These are phyloP conservation scores for Drosophila kepulauana DNA, from an alignment of 1,140 invertebrate species.

Conservation along the genomic window DNA sequence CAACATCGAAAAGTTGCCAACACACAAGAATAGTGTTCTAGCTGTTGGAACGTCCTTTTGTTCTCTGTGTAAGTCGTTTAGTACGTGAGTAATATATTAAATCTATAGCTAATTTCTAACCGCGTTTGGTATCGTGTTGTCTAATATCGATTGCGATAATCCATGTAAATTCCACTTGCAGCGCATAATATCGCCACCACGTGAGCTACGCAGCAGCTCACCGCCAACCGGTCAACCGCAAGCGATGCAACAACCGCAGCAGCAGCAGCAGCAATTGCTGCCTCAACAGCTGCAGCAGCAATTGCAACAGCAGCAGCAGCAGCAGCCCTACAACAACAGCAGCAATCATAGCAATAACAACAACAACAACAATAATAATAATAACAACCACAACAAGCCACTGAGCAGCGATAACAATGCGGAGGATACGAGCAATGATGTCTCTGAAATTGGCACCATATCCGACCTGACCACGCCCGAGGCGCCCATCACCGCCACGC, in stretches of 20 bases:
- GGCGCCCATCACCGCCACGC: conserved; percentile 39
- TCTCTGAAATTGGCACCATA: conserved; percentile 84
- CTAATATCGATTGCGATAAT: conserved; percentile 3
- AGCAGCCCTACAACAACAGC: conserved; percentile 48
- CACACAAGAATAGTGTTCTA: no score
- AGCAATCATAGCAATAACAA: conserved; percentile 49
- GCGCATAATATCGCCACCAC: conserved; percentile 81
- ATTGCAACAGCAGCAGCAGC: conserved; percentile 36
- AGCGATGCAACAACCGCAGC: conserved; percentile 37
- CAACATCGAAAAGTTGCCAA: no score
- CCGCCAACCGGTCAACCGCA: conserved; percentile 37
- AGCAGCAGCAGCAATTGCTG: conserved; percentile 30
- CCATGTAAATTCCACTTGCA: conserved; percentile 16
- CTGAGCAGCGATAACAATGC: conserved; percentile 75
- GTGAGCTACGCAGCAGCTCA: conserved; percentile 61
- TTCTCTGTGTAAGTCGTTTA: no score
- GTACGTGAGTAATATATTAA: no score
- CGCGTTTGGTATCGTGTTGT: no score
- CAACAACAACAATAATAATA: conserved; percentile 55
- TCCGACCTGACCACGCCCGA: conserved; percentile 82
- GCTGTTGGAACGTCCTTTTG: no score
- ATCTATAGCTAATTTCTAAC: no score
- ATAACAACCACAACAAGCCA: conserved; percentile 43
- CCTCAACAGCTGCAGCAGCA: conserved; percentile 39
- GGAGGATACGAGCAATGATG: conserved; percentile 84